phyloP scores from a whole-genome alignment of 2,797 vertebrate species.

The Falco cherrug region DNA sequence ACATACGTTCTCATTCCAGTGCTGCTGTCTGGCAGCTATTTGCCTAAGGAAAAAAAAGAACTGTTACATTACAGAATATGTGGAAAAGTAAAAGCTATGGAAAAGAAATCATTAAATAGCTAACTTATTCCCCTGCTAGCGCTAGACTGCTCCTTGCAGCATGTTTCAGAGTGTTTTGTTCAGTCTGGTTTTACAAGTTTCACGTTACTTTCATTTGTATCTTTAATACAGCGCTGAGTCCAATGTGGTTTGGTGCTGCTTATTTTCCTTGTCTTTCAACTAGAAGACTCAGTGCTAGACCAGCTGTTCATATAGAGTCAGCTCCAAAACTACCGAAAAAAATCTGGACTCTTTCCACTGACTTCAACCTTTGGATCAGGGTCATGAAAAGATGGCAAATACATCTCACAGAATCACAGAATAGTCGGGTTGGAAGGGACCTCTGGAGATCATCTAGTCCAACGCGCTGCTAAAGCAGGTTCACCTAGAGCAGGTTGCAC shows the following conservation, averaged over 20 bases:
- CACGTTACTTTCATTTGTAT: slow-evolving; percentile 48
- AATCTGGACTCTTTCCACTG: slow-evolving; percentile 5
- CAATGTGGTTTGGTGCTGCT: not conserved
- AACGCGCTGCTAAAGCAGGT: too few relatives aligned
- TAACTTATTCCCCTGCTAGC: slow-evolving; percentile 20
- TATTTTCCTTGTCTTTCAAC: slow-evolving; percentile 49
- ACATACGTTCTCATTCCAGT: slow-evolving; percentile 43
- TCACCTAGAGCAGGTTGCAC: too few relatives aligned
- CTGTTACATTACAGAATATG: slow-evolving; percentile 42
- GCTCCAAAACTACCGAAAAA: slow-evolving; percentile 1
- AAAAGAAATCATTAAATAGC: slow-evolving; percentile 42
- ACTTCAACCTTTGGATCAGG: slow-evolving; percentile 26
- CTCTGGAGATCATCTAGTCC: too few relatives aligned
- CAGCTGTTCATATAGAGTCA: slow-evolving; percentile 21
- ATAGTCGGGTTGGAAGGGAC: too few relatives aligned
- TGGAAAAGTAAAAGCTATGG: slow-evolving; percentile 57
- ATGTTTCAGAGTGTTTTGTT: slow-evolving; percentile 20
- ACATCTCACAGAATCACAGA: not conserved
- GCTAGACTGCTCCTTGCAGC: slow-evolving; percentile 11
- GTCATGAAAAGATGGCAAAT: not conserved
- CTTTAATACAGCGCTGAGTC: not conserved
- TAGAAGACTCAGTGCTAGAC: not conserved
- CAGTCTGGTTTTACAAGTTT: slow-evolving; percentile 56
- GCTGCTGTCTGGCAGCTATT: slow-evolving; percentile 44
- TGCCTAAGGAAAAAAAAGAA: slow-evolving; percentile 4